Percentiles rank a stretch among this genome's conserved stretches.
Evolutionary conservation across 2,113 vertebrate genomes (phyloP).

Genomic region (Psammodynastes pulverulentus): DNA sequence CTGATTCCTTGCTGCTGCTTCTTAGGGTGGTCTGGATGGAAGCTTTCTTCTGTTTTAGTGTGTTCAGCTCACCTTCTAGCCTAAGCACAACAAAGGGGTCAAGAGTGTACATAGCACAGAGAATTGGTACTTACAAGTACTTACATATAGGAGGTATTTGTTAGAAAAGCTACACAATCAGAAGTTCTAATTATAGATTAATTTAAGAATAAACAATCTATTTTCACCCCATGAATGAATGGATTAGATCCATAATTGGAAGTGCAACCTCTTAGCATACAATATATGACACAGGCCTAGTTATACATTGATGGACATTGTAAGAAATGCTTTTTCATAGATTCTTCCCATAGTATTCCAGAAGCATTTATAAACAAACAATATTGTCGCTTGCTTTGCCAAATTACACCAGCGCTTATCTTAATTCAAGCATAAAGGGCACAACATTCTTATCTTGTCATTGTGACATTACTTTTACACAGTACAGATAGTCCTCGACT

Average conservation of each 20-base stretch:
- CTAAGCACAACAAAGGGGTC: slow-evolving; percentile 60
- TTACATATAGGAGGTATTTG: neutral
- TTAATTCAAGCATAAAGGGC: neutral
- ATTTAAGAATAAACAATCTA: neutral
- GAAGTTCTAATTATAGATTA: neutral
- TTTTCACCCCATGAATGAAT: neutral
- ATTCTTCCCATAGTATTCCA: neutral
- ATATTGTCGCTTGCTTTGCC: neutral
- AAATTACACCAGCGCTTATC: neutral
- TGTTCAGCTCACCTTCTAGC: slow-evolving; percentile 77
- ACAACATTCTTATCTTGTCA: neutral
- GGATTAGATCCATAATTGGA: neutral
- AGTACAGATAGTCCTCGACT: neutral
- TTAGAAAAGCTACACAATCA: neutral
- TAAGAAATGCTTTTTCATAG: neutral
- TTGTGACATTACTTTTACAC: neutral
- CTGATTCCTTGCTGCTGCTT: slow-evolving; percentile 62
- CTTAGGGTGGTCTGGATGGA: slow-evolving; percentile 67
- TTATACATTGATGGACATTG: neutral
- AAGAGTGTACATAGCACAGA: neutral
- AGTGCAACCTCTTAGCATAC: neutral
- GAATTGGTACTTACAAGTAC: neutral
- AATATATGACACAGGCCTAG: neutral
- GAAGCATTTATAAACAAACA: neutral
- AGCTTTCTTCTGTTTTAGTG: slow-evolving; percentile 79